A percentile compares a stretch with the other conserved stretches of the same genome.
Conservation (phyloP, 1,140 invertebrate species). For the Delia radicum region DNA sequence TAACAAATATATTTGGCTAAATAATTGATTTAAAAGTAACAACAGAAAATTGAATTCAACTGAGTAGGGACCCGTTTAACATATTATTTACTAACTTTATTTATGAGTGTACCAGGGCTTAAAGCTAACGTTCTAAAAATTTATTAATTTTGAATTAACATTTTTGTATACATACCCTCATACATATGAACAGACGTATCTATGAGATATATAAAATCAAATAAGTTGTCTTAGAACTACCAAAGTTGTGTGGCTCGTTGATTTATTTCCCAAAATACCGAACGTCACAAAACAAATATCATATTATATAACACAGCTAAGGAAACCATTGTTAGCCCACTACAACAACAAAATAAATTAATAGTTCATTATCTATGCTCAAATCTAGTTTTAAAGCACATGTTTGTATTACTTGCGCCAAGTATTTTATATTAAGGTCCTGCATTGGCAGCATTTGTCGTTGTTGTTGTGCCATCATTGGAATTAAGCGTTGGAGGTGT, state of each 20-base stretch:
- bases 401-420: constrained; percentile 58
- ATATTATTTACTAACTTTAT: too few relatives aligned
- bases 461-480: neutral
- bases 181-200: constrained; percentile 85
- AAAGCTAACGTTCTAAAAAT: too few relatives aligned
- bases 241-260: constrained; percentile 69
- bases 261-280: constrained; percentile 90
- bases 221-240: constrained; percentile 83
- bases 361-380: neutral
- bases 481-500: constrained; percentile 38
- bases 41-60: too few relatives aligned
- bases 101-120: too few relatives aligned
- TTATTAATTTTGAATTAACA: too few relatives aligned
- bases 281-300: constrained; percentile 84
- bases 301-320: constrained; percentile 89
- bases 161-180: constrained; percentile 75
- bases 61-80: too few relatives aligned
- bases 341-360: constrained; percentile 54
- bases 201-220: constrained; percentile 83
- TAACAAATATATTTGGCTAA: too few relatives aligned
- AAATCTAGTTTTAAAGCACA: constrained; percentile 49
- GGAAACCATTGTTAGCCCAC: constrained; percentile 86
- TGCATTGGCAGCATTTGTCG: constrained; percentile 49
- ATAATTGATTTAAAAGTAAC: too few relatives aligned
- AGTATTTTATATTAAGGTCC: constrained; percentile 54